A percentile compares a stretch with the other conserved stretches of the same genome.
Evolutionary conservation across 2,113 vertebrate genomes (phyloP).

Genomic region (Galbula dea): DNA sequence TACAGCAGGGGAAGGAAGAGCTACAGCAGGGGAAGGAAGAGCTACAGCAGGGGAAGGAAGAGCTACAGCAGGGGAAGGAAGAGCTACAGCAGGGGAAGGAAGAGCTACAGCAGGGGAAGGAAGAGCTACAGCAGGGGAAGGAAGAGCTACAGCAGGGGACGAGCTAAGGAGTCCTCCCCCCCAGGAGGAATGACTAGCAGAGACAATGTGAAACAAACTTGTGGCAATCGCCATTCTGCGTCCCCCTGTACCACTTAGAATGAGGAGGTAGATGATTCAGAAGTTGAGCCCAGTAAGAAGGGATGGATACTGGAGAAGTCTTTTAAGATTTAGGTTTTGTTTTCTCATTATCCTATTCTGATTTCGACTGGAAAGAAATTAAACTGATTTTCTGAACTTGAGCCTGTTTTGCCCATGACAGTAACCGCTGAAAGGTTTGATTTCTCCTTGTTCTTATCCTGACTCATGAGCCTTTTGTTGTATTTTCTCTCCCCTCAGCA

Average conservation of each 20-base stretch:
- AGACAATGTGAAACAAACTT: background rate
- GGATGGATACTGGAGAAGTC: background rate
- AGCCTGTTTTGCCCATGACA: background rate
- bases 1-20: background rate
- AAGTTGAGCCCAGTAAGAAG: background rate
- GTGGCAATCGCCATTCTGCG: background rate
- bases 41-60: background rate
- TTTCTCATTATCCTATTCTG: background rate
- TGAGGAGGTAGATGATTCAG: background rate
- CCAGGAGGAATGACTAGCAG: background rate
- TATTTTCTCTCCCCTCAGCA: background rate
- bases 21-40: background rate
- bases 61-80: background rate
- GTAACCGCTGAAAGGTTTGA: accelerated
- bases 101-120: background rate
- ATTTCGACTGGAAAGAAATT: background rate
- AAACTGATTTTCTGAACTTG: background rate
- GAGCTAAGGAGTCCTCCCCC: background rate
- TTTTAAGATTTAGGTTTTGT: background rate
- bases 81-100: background rate
- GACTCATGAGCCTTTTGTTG: background rate
- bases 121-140: background rate
- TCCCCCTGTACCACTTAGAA: accelerated
- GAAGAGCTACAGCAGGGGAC: background rate
- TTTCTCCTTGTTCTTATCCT: background rate